Percentiles rank a stretch among this genome's conserved stretches.
phyloP scores from a whole-genome alignment of 2,888 invertebrate genomes.

The Zelleria hepariella region DNA sequence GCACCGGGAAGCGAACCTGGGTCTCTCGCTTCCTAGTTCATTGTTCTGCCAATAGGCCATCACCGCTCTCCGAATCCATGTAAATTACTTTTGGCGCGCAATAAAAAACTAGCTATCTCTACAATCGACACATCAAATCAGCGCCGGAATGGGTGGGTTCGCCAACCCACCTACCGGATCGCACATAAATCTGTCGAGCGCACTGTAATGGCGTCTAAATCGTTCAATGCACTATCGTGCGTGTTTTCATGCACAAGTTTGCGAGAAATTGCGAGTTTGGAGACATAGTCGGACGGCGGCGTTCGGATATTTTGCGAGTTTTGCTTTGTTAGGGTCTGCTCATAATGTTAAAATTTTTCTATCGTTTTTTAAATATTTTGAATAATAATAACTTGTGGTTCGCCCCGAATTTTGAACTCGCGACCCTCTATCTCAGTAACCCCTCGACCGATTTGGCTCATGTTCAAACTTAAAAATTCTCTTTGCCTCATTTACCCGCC shows the following conservation, averaged over 20 bases:
- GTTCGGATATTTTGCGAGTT: slow-evolving; percentile 1
- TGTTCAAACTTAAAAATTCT: too few relatives aligned
- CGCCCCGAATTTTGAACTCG: not conserved
- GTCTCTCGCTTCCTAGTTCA: too few relatives aligned
- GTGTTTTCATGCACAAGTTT: slow-evolving; percentile 6
- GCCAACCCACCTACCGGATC: not conserved
- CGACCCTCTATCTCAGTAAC: too few relatives aligned
- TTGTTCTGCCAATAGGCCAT: too few relatives aligned
- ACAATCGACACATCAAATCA: not conserved
- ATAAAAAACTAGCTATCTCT: not conserved
- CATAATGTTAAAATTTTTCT: not conserved
- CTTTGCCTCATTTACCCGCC: too few relatives aligned
- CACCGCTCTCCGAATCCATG: too few relatives aligned
- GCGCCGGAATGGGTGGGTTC: not conserved
- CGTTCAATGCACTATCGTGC: slow-evolving; percentile 4
- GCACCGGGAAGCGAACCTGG: too few relatives aligned
- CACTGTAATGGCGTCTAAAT: slow-evolving; percentile 3
- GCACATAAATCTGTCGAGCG: slow-evolving; percentile 5
- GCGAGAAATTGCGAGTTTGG: not conserved
- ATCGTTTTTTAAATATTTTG: too few relatives aligned
- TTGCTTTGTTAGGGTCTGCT: not conserved
- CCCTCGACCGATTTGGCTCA: too few relatives aligned
- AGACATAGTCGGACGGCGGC: not conserved
- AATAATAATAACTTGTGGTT: too few relatives aligned
- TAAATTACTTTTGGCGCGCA: not conserved